Evolutionary conservation across 1,140 invertebrate species (phyloP), one percentile per base, ranked within the genome.

Genomic region (Cotesia glomerata): DNA sequence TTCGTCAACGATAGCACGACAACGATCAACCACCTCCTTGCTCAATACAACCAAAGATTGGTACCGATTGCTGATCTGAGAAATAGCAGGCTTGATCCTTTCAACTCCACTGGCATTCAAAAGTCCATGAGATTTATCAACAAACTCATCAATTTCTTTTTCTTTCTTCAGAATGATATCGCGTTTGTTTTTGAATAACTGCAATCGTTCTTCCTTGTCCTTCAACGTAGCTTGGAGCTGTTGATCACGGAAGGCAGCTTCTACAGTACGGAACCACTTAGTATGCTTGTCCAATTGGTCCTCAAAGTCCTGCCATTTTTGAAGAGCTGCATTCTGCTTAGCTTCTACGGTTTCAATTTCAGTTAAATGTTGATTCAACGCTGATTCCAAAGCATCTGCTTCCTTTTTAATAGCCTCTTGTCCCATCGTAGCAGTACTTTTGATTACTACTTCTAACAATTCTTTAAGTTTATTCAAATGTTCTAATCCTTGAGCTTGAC

Each of bases 261-360:
- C 97, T 79, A 93, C 92, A 45, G 90, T 86, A 78, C 94, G 91
- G 69, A 97, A 93, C 96, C 96, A 98, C 75, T 93, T 91, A 4
- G 92, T 92, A 36, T 95, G 91, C 9, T 89, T 86, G 75, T 97
- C 93, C 35, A 96, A 88, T 45, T 92, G 91, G 51, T 89, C 87
- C 81, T 98, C 96, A 86, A 97, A 98, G 70, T 94, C 92, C 72
- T 92, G 89, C 97, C 97, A 98, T 83, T 94, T 93, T 58, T 91
- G 89, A 11, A 96, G 82, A 0, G 93, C 91, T 75, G 91, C 88
- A 77, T 93, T 90, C 54, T 97, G 90, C 79, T 93, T 93, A 26
- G 89, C 86, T 76, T 93, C 89, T 5, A 91, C 89, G 18, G 84
- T 85, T 73, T 90, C 90, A 70, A 94, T 91, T 77, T 91, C 90